Evolutionary conservation across 2,797 vertebrate species (phyloP), one percentile per base, ranked within the genome.

Genomic region (Lepilemur ruficaudatus): DNA sequence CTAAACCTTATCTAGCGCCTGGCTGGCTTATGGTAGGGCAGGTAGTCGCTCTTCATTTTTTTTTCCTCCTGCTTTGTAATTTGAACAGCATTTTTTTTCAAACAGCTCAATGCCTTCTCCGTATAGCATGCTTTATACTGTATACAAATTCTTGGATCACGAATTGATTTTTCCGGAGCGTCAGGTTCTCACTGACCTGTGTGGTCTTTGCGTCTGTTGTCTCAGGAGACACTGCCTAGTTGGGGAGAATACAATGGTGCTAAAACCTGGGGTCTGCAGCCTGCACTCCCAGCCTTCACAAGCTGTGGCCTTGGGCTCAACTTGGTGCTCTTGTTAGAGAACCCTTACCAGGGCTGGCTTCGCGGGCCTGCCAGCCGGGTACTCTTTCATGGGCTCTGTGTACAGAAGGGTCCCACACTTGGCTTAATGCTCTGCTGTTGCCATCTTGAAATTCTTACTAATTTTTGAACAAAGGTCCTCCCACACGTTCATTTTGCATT

Each of bases 351-450:
- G 32, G 48, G 23, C 41, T n/a, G 9, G 32, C 52, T 5, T 18
- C 13, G 2, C 0, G 2, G 32, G 6, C 9, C 0, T 0, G 14
- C 30, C 55, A 32, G 18, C 35, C 20, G 3, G 5, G 57, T 2
- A 1, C 25, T 7, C 25, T 7, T 7, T n/a, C 48, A 50, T 0
- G n/a, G 32, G 10, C 11, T 7, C 22, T 1, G 4, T 1, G 1
- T 14, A 11, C 17, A 9, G 30, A n/a, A 65, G 50, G 1, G 25
- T 65, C 50, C 35, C 23, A 9, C 1, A 17, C 57, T 18, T 28
- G 61, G 30, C 52, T 55, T 10, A 32, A 30, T 0, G 22, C 14
- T 32, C 32, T 32, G 13, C 65, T n/a, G 28, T 4, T 25, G 4
- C 67, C 63, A n/a, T 30, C 55, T 2, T 52, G 72, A 76, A 69